Conservation (phyloP, 1,140 invertebrate genomes). For the Philotrypesis tridentata region DNA sequence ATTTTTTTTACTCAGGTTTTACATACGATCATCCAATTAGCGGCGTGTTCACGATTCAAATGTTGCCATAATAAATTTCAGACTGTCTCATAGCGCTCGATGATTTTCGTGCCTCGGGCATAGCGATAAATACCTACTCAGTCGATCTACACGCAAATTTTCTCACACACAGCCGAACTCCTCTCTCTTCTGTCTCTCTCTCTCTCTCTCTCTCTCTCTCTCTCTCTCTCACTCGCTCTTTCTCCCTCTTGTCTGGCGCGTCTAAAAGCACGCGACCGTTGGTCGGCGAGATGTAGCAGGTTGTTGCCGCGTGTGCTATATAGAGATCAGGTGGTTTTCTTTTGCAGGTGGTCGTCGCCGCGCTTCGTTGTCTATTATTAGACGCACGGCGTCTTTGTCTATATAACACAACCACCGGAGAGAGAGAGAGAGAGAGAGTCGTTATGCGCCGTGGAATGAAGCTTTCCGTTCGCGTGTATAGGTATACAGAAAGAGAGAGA, state of each 20-base stretch:
- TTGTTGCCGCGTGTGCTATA: slow-evolving; percentile 12
- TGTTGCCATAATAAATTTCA: not conserved
- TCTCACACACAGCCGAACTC: not conserved
- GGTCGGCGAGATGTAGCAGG: slow-evolving; percentile 6
- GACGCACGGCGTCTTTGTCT: not conserved
- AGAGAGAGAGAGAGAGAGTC: not conserved
- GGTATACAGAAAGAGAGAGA: not conserved
- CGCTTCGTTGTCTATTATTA: slow-evolving; percentile 41
- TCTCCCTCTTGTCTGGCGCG: not conserved
- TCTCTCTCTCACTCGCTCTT: no score
- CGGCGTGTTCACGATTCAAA: not conserved
- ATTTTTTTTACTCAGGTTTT: no score
- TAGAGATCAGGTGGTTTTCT: slow-evolving; percentile 34
- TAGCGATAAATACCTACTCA: not conserved
- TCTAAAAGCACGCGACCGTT: not conserved
- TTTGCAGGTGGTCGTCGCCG: slow-evolving; percentile 34
- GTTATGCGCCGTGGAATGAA: not conserved
- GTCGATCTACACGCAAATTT: not conserved
- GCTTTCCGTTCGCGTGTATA: not conserved
- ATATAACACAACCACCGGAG: not conserved
- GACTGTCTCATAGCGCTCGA: not conserved
- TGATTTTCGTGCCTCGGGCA: not conserved
- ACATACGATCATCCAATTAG: not conserved
- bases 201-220: no score
- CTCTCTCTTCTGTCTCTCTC: no score